phyloP scores from a whole-genome alignment of 2,797 vertebrate species.

The Labroides dimidiatus region DNA sequence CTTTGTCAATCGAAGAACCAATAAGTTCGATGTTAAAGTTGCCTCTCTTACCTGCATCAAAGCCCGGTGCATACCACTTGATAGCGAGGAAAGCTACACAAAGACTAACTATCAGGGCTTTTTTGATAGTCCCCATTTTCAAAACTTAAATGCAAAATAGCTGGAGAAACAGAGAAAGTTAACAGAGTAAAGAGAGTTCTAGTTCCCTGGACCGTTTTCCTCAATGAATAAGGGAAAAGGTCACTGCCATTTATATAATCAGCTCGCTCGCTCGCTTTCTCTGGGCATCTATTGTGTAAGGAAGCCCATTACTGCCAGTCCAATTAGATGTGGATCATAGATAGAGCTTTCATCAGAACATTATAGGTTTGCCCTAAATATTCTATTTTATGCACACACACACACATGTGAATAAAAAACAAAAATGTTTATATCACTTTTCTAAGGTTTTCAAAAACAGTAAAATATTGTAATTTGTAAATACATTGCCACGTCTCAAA shows the following conservation, averaged over 20 bases:
- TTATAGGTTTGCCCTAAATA: too few species aligned
- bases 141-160: neutral
- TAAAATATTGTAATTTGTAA: too few species aligned
- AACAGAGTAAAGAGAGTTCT: neutral
- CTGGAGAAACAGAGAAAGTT: too few species aligned
- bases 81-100: constrained; percentile 59
- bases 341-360: too few species aligned
- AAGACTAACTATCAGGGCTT: constrained; percentile 51
- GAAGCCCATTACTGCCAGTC: neutral
- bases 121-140: constrained; percentile 62
- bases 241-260: constrained; percentile 10
- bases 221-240: neutral
- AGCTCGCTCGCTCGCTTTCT: neutral
- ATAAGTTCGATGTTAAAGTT: neutral
- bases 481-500: too few species aligned
- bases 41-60: constrained; percentile 70
- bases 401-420: too few species aligned
- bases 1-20: neutral
- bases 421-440: too few species aligned
- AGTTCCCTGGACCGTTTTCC: neutral
- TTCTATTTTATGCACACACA: too few species aligned
- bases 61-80: constrained; percentile 69
- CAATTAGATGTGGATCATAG: too few species aligned
- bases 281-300: neutral
- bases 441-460: too few species aligned